These are phyloP conservation scores for Ursus arctos DNA, from an alignment of 2,113 vertebrate species.

Conservation along the genomic window DNA sequence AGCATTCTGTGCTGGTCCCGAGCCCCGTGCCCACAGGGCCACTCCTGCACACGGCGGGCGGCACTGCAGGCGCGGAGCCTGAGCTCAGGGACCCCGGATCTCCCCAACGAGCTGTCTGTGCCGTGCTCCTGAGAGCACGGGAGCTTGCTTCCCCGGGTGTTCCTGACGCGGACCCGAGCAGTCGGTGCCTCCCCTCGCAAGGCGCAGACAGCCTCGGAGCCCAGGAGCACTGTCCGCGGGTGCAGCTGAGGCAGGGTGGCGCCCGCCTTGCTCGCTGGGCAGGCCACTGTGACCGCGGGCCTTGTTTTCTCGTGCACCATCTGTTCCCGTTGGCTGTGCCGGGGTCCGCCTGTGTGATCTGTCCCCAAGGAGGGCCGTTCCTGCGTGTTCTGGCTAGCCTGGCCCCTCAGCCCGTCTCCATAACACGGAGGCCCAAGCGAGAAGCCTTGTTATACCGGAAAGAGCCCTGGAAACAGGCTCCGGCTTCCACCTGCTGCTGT, in stretches of 20 bases:
- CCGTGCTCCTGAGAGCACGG: accelerated
- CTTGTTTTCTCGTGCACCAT: background rate
- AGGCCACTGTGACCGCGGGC: accelerated
- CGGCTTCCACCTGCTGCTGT: accelerated
- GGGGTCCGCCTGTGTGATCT: background rate
- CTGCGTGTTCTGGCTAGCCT: background rate
- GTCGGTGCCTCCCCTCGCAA: accelerated
- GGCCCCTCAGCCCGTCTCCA: accelerated
- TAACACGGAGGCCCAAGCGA: accelerated
- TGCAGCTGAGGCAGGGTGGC: background rate
- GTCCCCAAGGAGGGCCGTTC: background rate
- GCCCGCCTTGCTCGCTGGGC: accelerated
- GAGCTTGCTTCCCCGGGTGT: accelerated
- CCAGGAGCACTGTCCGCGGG: accelerated
- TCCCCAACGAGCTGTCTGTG: accelerated
- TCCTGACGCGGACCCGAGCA: accelerated
- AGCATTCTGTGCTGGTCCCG: background rate
- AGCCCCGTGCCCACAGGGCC: background rate
- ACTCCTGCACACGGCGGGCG: accelerated
- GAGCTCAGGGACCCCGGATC: background rate
- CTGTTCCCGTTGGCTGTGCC: background rate
- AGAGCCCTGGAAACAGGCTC: background rate
- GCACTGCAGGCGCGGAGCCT: accelerated
- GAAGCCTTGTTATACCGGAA: accelerated
- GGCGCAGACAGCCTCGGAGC: background rate